These are phyloP conservation scores for Drosophila bipectinata DNA, from an alignment of 1,140 invertebrate species.

Conservation along the genomic window DNA sequence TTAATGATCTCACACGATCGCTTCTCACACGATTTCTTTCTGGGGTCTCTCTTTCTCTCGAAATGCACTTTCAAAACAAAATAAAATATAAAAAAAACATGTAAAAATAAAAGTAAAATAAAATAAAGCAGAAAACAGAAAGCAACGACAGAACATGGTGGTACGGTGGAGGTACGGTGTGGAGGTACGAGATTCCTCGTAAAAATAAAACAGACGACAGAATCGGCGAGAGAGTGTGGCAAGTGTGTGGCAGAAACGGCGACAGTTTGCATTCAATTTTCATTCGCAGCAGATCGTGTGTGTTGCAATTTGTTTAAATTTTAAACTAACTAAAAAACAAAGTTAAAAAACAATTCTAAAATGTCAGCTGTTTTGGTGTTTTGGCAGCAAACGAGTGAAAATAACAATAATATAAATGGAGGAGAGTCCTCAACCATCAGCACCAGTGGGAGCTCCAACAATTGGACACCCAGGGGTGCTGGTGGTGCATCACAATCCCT, in stretches of 20 bases:
- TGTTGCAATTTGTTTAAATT: no score
- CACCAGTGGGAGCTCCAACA: background rate
- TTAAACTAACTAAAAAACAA: background rate
- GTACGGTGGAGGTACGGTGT: no score
- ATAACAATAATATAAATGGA: background rate
- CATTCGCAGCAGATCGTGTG: conserved; percentile 64
- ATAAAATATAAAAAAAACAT: background rate
- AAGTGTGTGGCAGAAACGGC: conserved; percentile 56
- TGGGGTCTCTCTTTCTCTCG: no score
- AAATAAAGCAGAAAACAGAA: background rate
- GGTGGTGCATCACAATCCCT: no score
- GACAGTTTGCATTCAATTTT: conserved; percentile 74
- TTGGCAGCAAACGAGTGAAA: conserved; percentile 61
- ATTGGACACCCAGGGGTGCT: no score
- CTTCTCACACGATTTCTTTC: no score
- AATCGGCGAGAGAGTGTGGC: conserved; percentile 21
- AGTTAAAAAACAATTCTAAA: conserved; percentile 3
- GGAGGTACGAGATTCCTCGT: conserved; percentile 33
- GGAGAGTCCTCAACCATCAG: background rate
- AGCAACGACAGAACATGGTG: conserved; percentile 5
- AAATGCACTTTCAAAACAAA: background rate
- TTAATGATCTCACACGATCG: no score
- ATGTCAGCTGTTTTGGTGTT: conserved; percentile 59
- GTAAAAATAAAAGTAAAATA: background rate
- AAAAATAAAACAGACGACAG: conserved; percentile 62